Evolutionary conservation across 2,113 vertebrate species (phyloP).

Genomic region (Campylorhamphus procurvoides): DNA sequence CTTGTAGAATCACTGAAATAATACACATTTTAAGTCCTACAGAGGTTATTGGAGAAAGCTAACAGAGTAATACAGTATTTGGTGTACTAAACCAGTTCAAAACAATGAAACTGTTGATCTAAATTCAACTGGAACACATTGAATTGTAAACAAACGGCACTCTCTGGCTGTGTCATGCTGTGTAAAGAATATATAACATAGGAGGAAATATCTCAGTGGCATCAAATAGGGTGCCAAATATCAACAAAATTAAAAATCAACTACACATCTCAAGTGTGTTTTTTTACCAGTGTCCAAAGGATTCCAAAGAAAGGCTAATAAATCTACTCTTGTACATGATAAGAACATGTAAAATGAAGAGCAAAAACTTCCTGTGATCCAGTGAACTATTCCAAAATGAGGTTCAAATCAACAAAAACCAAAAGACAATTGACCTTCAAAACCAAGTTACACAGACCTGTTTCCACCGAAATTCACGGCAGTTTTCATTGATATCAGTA

Average conservation of each 20-base stretch:
- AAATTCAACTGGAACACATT: background rate
- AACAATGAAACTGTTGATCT: background rate
- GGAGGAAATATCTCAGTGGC: background rate
- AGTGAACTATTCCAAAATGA: background rate
- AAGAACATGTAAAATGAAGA: background rate
- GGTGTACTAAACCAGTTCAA: background rate
- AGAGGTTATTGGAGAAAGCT: background rate
- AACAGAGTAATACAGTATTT: background rate
- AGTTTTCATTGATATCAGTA: background rate
- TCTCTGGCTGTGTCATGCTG: background rate
- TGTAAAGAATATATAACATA: accelerated
- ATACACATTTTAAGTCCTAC: background rate
- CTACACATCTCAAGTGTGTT: background rate
- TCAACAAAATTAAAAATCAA: background rate
- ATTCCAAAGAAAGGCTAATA: background rate
- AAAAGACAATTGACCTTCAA: background rate
- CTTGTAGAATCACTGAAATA: background rate
- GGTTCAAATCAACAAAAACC: background rate
- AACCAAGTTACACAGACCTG: background rate
- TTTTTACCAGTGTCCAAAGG: background rate
- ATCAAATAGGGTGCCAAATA: background rate
- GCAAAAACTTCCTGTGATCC: background rate
- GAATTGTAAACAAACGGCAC: background rate
- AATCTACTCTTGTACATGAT: background rate
- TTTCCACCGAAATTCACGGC: background rate